Percentiles rank a stretch among this genome's conserved stretches.
Conservation (phyloP, 37 sponge, comb jelly and placozoan species). For the Halisarca cf. caerulea region DNA sequence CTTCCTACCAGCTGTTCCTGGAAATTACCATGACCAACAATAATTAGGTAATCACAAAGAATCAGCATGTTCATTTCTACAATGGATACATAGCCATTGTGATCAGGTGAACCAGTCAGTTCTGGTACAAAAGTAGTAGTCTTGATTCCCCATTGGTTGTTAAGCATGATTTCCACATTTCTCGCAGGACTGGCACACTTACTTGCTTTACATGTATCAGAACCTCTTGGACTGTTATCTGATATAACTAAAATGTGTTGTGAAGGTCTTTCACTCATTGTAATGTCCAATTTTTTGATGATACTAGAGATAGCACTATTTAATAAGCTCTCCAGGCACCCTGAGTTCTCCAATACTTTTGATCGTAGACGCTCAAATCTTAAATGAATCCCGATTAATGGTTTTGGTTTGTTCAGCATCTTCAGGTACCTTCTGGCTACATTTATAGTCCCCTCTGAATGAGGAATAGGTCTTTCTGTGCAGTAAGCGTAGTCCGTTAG, state of each 20-base stretch:
- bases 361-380: conserved; percentile 38
- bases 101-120: background rate
- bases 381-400: conserved; percentile 39
- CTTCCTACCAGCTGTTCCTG: conserved; percentile 5
- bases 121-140: background rate
- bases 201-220: background rate
- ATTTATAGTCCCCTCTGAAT: background rate
- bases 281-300: too few species aligned
- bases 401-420: background rate
- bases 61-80: conserved; percentile 57
- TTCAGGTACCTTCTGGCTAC: background rate
- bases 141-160: background rate
- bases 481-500: background rate
- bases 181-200: too few species aligned
- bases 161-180: too few species aligned
- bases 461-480: background rate
- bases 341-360: too few species aligned
- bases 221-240: background rate
- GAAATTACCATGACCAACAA: conserved; percentile 53
- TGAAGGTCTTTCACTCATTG: too few species aligned
- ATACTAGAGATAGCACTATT: too few species aligned
- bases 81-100: conserved; percentile 46
- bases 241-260: background rate
- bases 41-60: conserved; percentile 35
- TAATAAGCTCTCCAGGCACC: too few species aligned